Evolutionary conservation across 1,140 invertebrate genomes (phyloP).

Genomic region (Lethrus apterus): DNA sequence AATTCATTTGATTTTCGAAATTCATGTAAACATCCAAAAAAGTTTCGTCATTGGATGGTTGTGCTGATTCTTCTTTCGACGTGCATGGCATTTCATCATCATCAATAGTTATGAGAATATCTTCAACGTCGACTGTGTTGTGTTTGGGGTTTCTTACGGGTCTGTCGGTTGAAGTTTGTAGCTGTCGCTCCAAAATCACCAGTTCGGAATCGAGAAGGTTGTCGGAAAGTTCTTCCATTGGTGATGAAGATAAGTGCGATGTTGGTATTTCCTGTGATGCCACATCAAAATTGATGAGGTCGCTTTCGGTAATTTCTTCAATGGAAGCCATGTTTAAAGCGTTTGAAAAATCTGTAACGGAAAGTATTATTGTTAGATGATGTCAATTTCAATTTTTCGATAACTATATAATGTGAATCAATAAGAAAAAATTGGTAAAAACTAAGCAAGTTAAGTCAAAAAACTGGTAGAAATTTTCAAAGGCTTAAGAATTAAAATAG

Average conservation of each 20-base stretch:
- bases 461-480: too few species aligned
- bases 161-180: slow-evolving; percentile 21
- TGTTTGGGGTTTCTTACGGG: neutral
- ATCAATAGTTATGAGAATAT: slow-evolving; percentile 35
- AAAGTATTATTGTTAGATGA: too few species aligned
- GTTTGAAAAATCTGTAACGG: too few species aligned
- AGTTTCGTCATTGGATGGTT: slow-evolving; percentile 2
- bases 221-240: slow-evolving; percentile 16
- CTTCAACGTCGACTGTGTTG: slow-evolving; percentile 32
- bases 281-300: slow-evolving; percentile 6
- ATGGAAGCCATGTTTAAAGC: too few species aligned
- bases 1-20: neutral
- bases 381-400: too few species aligned
- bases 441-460: too few species aligned
- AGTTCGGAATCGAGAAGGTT: slow-evolving; percentile 35
- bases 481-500: too few species aligned
- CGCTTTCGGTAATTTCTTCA: too few species aligned
- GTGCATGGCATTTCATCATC: slow-evolving; percentile 17
- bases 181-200: slow-evolving; percentile 31
- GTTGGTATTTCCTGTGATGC: slow-evolving; percentile 4
- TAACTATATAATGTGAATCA: too few species aligned
- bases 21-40: slow-evolving; percentile 2
- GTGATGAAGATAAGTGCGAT: neutral
- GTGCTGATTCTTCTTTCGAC: neutral
- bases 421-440: too few species aligned